Conservation (phyloP, 92 coral and sea anemone genomes). For the Montipora capitata region DNA sequence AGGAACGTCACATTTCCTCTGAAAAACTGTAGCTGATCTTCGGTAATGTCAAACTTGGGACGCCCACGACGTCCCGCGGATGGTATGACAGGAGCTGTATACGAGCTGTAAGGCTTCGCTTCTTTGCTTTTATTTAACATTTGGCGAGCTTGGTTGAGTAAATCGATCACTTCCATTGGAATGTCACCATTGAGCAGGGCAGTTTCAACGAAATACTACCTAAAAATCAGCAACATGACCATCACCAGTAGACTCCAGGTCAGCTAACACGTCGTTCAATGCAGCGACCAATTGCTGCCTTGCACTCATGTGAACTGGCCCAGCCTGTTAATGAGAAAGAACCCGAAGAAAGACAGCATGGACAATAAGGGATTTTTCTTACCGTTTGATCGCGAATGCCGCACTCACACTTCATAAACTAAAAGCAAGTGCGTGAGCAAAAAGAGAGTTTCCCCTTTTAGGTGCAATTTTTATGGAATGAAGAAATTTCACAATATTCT, state of each 20-base stretch:
- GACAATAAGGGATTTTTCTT: neutral
- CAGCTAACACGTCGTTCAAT: neutral
- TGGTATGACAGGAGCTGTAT: neutral
- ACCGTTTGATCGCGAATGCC: neutral
- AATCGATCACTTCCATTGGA: conserved; percentile 40
- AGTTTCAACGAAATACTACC: conserved; percentile 22
- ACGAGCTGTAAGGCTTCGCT: neutral
- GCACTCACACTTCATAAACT: neutral
- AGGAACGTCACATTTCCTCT: conserved; percentile 26
- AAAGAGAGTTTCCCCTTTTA: neutral
- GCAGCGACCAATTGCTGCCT: neutral
- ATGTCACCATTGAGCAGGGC: conserved; percentile 38
- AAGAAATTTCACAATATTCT: neutral
- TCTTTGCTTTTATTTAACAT: neutral
- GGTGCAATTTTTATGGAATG: neutral
- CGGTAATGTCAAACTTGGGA: conserved; percentile 50
- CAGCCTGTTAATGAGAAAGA: neutral
- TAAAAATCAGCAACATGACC: neutral
- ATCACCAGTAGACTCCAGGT: neutral
- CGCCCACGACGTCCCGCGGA: conserved; percentile 65
- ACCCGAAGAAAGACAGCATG: neutral
- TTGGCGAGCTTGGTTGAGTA: conserved; percentile 44
- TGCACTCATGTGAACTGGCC: neutral
- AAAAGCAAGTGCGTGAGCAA: neutral
- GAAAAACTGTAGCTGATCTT: conserved; percentile 52